Base-by-base conservation (phyloP, 2,888 invertebrate genomes). In the Eristalis arbustorum region DNA sequence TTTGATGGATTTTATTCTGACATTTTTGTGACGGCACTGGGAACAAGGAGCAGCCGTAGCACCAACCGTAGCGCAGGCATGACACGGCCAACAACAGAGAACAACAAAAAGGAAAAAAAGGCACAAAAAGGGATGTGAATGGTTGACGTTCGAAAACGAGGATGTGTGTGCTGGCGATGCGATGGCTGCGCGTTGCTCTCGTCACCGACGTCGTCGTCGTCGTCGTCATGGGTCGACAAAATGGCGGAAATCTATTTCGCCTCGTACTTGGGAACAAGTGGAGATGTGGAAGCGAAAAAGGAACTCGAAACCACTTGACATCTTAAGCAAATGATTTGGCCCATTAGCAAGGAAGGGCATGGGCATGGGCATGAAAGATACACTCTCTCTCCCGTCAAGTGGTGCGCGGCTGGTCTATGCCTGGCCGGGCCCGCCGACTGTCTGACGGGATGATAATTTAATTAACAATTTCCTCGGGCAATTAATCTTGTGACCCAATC, bases 391-490 rank as follows among this genome's bases (percentile, higher is more conserved):
- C 40, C 77, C 85, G 82, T 87, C 83, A 79, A 87, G 83, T 83
- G 74, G 49, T 83, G 40, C 3, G 25, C n/a, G n/a, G n/a, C 37
- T 83, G 40, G 42, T 67, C 71, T 69, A 66, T 75, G 80, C 71
- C 71, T 71, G 57, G 42, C 67, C 3, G 25, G 1, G 25, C 25
- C 25, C 78, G 85, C 85, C 85, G 83, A 79, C 87, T 83, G 87
- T 79, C 87, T 87, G 83, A 73, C 74, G 83, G 79, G 74, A 79
- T 87, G 88, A 90, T 91, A 91, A 91, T 91, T 91, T 91, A 91
- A 91, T 91, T 91, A 91, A 89, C 89, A 89, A 90, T 91, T 91
- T 91, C 91, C 90, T 89, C 89, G 90, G 88, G 90, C 90, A 91
- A 91, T 91, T 90, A 91, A 91, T 91, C 91, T 91, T 91, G 88